A percentile compares a stretch with the other conserved stretches of the same genome.
Evolutionary conservation across 35 echinoderm and acorn worm genomes (phyloP).

Genomic region (Nesometra sesokonis): DNA sequence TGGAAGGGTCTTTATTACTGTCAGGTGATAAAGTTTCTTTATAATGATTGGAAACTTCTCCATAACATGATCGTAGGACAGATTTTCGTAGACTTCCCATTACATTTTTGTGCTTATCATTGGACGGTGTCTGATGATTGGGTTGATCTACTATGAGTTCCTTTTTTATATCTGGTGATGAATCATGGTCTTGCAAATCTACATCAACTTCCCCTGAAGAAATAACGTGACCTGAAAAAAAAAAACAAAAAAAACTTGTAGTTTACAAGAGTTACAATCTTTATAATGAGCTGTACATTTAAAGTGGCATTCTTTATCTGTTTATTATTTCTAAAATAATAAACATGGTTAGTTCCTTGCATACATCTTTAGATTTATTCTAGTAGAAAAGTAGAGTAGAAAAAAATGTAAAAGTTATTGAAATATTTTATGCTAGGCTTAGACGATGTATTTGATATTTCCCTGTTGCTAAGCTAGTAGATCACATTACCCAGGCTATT

Average conservation of each 20-base stretch:
- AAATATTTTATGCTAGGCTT: too few species aligned
- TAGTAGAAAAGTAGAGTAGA: too few species aligned
- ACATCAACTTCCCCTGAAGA: background rate
- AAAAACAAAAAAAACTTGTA: background rate
- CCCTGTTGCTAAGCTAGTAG: too few species aligned
- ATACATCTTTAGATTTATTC: too few species aligned
- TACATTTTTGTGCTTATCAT: background rate
- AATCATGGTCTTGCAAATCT: background rate
- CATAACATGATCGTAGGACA: background rate
- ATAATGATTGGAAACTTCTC: background rate
- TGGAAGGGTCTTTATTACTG: background rate
- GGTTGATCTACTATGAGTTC: background rate
- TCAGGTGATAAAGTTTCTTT: background rate
- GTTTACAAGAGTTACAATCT: too few species aligned
- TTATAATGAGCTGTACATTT: too few species aligned
- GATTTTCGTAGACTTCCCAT: background rate
- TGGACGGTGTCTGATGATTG: background rate
- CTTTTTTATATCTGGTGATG: background rate
- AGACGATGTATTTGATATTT: too few species aligned
- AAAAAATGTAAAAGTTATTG: too few species aligned
- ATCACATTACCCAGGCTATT: too few species aligned
- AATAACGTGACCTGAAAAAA: background rate
- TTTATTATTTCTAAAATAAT: too few species aligned
- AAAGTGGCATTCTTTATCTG: too few species aligned
- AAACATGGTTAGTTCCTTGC: too few species aligned